A percentile compares a stretch with the other conserved stretches of the same genome.
Evolutionary conservation across 2,113 vertebrate genomes (phyloP).

Genomic region (Typhlomys cinereus): DNA sequence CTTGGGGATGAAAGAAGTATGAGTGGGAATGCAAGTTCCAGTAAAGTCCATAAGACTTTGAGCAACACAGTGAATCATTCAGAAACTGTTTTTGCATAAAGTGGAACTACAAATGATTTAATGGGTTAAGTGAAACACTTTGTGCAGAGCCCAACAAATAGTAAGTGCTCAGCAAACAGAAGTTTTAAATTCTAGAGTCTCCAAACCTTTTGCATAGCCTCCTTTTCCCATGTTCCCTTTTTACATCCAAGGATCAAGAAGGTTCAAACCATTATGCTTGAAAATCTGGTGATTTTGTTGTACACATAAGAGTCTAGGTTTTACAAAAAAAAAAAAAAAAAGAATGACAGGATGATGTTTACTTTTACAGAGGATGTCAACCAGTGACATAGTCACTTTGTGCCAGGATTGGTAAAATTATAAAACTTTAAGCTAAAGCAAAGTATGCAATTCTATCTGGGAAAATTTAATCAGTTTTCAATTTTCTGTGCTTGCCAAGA

Average conservation of each 20-base stretch:
- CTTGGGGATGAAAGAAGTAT: not conserved
- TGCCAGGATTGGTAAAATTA: slow-evolving; percentile 28
- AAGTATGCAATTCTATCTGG: not conserved
- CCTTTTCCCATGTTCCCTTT: not conserved
- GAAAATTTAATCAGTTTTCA: slow-evolving; percentile 50
- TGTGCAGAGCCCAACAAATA: not conserved
- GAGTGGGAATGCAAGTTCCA: not conserved
- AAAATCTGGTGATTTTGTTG: slow-evolving; percentile 3
- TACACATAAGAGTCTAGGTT: not conserved
- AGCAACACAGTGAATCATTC: not conserved
- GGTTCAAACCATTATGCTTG: not conserved
- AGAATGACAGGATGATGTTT: not conserved
- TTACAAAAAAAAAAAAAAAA: slow-evolving; percentile 40
- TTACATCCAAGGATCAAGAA: not conserved
- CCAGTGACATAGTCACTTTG: not conserved
- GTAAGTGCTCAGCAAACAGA: not conserved
- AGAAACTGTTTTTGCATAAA: not conserved
- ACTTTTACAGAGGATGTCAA: not conserved
- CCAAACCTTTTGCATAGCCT: not conserved
- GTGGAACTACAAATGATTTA: not conserved
- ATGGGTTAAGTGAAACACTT: not conserved
- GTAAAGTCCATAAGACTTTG: not conserved
- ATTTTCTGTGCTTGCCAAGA: slow-evolving; percentile 44
- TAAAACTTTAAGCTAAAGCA: slow-evolving; percentile 53
- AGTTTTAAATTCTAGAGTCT: slow-evolving; percentile 9